These are phyloP conservation scores for Pollenia amentaria DNA, from an alignment of 2,888 invertebrate genomes.

Conservation along the genomic window DNA sequence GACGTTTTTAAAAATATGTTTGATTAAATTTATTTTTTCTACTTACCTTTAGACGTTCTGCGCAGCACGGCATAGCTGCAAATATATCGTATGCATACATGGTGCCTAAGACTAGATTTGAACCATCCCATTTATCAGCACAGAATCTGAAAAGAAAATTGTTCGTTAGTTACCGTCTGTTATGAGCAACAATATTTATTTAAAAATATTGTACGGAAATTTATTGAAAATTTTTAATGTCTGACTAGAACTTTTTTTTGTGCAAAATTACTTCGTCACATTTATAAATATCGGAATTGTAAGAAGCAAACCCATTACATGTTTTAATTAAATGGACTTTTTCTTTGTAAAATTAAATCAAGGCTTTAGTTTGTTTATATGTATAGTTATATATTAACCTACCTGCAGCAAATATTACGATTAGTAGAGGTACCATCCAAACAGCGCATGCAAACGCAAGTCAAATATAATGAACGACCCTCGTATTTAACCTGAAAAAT, in stretches of 20 bases:
- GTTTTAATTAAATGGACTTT: no score
- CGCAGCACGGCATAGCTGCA: constrained; percentile 98
- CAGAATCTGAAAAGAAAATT: constrained; percentile 86
- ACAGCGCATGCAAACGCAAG: constrained; percentile 97
- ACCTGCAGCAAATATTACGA: constrained; percentile 91
- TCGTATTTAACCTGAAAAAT: constrained; percentile 93
- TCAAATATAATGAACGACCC: constrained; percentile 94
- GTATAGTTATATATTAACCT: constrained; percentile 3
- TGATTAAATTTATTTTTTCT: neutral
- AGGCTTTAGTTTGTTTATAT: no score
- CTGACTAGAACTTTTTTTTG: no score
- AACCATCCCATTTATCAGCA: constrained; percentile 95
- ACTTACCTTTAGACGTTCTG: constrained; percentile 94
- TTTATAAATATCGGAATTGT: no score
- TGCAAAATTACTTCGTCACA: no score
- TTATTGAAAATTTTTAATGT: no score
- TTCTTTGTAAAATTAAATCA: no score
- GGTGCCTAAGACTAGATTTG: constrained; percentile 96
- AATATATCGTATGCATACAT: constrained; percentile 99
- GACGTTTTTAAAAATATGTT: neutral
- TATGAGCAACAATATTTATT: no score
- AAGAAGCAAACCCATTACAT: no score
- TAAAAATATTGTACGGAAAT: no score
- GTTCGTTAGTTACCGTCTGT: neutral
- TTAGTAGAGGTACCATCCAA: constrained; percentile 92